Evolutionary conservation across 2,797 vertebrate species (phyloP).

Genomic region (Odontamblyopus rebecca): DNA sequence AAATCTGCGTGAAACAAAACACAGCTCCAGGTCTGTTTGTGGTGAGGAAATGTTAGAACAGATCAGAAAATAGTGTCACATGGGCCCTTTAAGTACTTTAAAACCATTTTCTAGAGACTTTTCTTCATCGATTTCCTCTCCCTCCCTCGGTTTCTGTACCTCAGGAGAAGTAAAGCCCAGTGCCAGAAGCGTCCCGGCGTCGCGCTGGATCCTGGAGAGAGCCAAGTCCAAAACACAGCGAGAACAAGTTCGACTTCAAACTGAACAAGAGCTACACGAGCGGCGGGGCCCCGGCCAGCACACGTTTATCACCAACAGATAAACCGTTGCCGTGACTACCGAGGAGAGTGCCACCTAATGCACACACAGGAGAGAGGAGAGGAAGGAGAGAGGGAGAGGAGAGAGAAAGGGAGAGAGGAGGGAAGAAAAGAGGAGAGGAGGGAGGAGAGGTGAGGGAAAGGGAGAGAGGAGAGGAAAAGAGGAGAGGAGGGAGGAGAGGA

Average conservation of each 20-base stretch:
- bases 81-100: too few relatives aligned
- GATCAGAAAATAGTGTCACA: too few relatives aligned
- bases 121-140: background rate
- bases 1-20: too few relatives aligned
- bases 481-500: too few relatives aligned
- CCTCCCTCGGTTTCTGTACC: background rate
- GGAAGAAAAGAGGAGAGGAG: too few relatives aligned
- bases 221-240: background rate
- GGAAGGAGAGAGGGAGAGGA: background rate
- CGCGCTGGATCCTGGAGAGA: background rate
- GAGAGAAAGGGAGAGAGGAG: too few relatives aligned
- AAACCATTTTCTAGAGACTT: background rate
- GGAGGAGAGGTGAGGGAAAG: too few relatives aligned
- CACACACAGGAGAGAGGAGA: background rate
- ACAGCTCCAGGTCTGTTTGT: too few relatives aligned
- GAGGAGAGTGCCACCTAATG: background rate
- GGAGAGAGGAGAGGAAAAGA: too few relatives aligned
- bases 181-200: background rate
- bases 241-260: conserved; percentile 5
- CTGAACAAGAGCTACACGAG: conserved; percentile 1
- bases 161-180: background rate
- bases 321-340: background rate
- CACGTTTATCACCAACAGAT: background rate
- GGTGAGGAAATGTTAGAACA: too few relatives aligned
- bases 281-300: background rate